A percentile compares a stretch with the other conserved stretches of the same genome.
Evolutionary conservation across 2,797 vertebrate genomes (phyloP).

Genomic region (Leptodactylus fallax): DNA sequence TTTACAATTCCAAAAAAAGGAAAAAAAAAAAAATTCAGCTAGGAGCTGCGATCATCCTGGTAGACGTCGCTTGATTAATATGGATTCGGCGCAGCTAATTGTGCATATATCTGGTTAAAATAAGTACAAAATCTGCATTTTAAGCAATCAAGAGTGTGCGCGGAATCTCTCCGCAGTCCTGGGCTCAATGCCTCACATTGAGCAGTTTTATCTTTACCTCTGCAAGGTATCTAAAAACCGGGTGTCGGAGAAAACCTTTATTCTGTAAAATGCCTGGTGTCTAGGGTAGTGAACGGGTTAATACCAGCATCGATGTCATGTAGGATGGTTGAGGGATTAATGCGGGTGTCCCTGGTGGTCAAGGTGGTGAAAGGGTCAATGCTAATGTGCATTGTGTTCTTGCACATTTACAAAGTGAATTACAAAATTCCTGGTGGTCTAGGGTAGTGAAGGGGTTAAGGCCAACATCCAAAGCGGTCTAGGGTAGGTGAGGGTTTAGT

Average conservation of each 20-base stretch:
- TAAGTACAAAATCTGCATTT: conserved; percentile 45
- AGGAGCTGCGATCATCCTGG: not conserved
- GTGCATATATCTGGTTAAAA: conserved; percentile 41
- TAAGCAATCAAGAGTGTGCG: not conserved
- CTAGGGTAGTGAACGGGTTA: not conserved
- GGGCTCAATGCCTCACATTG: not conserved
- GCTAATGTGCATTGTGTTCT: not conserved
- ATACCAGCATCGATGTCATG: not conserved
- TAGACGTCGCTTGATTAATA: conserved; percentile 51
- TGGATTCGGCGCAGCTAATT: conserved; percentile 43
- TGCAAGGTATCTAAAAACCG: not conserved
- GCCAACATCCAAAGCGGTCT: not conserved
- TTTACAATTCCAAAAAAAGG: conserved; percentile 27
- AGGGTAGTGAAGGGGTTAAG: not conserved
- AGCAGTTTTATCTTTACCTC: not conserved
- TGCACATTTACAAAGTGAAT: not conserved
- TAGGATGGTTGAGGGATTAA: not conserved
- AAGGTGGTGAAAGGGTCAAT: not conserved
- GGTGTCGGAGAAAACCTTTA: not conserved
- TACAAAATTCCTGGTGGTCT: not conserved
- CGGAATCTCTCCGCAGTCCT: not conserved
- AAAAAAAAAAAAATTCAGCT: not conserved
- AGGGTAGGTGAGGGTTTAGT: no score
- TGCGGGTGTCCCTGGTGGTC: not conserved
- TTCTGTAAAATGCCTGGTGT: not conserved